Percentiles rank a stretch among this genome's conserved stretches.
These are phyloP conservation scores for Hypanus sabinus DNA, from an alignment of 2,113 vertebrate species.

Conservation along the genomic window DNA sequence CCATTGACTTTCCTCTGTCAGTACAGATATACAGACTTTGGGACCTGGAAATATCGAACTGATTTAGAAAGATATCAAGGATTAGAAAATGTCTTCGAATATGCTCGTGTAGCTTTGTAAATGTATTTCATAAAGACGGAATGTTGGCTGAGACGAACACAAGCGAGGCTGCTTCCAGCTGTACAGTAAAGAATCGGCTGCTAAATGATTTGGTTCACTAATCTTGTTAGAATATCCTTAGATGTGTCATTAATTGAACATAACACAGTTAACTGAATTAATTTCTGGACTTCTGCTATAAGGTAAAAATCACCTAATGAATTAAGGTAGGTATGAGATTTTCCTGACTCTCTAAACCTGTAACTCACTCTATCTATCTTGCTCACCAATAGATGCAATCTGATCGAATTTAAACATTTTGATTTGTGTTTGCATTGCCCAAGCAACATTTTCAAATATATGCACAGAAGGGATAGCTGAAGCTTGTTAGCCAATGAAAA, in stretches of 20 bases:
- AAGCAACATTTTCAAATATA: slow-evolving; percentile 45
- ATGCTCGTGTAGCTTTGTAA: slow-evolving; percentile 47
- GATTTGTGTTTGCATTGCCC: slow-evolving; percentile 40
- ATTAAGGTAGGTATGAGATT: slow-evolving; percentile 44
- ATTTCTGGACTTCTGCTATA: slow-evolving; percentile 50
- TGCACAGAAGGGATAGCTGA: slow-evolving; percentile 44
- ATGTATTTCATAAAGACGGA: slow-evolving; percentile 47
- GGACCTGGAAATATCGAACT: slow-evolving; percentile 46
- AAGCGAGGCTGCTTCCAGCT: slow-evolving; percentile 47
- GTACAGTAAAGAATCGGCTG: slow-evolving; percentile 48
- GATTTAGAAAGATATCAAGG: slow-evolving; percentile 40
- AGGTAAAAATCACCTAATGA: slow-evolving; percentile 44
- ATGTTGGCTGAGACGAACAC: slow-evolving; percentile 45
- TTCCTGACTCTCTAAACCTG: slow-evolving; percentile 46
- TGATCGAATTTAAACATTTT: too few species aligned
- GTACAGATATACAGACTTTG: slow-evolving; percentile 42
- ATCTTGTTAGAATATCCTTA: too few species aligned
- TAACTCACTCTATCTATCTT: slow-evolving; percentile 46
- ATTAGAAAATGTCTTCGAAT: slow-evolving; percentile 48
- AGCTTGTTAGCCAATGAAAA: too few species aligned
- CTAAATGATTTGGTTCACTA: slow-evolving; percentile 42
- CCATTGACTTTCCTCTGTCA: not conserved
- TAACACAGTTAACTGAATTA: slow-evolving; percentile 44
- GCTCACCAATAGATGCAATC: slow-evolving; percentile 37
- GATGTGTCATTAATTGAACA: not conserved